phyloP scores from a whole-genome alignment of 64 coral and sea anemone genomes.

The Platygyra sinensis region DNA sequence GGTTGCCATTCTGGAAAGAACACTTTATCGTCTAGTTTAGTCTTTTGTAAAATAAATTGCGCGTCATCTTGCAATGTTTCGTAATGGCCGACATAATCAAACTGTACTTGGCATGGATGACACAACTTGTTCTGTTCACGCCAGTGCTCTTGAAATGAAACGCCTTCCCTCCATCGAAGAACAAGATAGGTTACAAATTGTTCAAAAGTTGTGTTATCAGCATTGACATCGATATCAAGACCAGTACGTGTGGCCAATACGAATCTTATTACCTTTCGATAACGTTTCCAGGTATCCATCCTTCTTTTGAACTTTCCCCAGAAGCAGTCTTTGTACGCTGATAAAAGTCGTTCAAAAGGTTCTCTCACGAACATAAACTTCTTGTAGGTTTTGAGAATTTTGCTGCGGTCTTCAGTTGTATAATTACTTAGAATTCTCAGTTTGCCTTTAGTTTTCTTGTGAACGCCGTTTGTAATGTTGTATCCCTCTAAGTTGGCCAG shows the following conservation, averaged over 20 bases:
- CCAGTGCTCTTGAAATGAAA: constrained; percentile 68
- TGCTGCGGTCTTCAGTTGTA: constrained; percentile 14
- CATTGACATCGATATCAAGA: neutral
- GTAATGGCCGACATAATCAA: constrained; percentile 65
- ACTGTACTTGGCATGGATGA: constrained; percentile 58
- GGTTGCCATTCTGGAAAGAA: constrained; percentile 61
- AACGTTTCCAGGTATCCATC: neutral
- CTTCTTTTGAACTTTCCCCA: constrained; percentile 27
- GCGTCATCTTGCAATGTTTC: constrained; percentile 59
- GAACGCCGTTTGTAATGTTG: constrained; percentile 19
- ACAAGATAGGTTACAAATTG: constrained; percentile 68
- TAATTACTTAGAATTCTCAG: constrained; percentile 63
- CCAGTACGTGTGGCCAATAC: neutral
- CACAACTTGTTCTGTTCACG: constrained; percentile 61
- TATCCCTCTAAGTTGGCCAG: constrained; percentile 41
- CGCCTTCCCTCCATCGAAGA: constrained; percentile 36
- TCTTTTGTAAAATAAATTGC: constrained; percentile 37
- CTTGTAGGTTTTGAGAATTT: constrained; percentile 55
- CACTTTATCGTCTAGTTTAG: constrained; percentile 58
- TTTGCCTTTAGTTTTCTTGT: constrained; percentile 40
- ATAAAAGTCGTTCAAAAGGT: constrained; percentile 67
- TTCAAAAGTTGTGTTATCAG: constrained; percentile 54
- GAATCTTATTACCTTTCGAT: constrained; percentile 1
- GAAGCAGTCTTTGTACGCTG: constrained; percentile 66
- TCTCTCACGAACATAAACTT: constrained; percentile 76